Evolutionary conservation across 2,113 vertebrate species (phyloP), one percentile per base, ranked within the genome.

Genomic region (Oxyura jamaicensis): DNA sequence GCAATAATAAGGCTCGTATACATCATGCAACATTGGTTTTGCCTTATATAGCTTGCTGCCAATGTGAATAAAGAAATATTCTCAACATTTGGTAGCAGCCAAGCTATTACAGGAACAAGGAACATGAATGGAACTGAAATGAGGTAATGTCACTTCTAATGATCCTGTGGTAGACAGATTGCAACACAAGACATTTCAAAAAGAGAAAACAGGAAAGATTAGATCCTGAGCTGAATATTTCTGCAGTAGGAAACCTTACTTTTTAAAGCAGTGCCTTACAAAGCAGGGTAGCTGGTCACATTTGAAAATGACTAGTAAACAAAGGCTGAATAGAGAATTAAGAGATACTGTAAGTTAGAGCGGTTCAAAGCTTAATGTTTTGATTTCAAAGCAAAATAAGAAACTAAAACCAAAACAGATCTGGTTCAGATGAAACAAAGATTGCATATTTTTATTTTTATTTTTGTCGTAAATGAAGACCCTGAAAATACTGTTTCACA

Each of bases 361-460:
- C 10, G 55, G 39, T 15, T 13, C 14, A 41, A 23, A 82, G 8
- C 10, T 19, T 20, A 29, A 0, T 44, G 10, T 65, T 84, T 33
- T 35, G 6, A 16, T 73, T 25, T 25, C 19, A 6, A 67, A 35
- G 11, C 4, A 4, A 41, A 80, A 18, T 1, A 28, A 52, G 52
- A 65, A 8, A 13, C 3, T 2, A 1, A 56, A 65, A 83, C 13
- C 8, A 71, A 21, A 18, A 11, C 36, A 8, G 35, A 8, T 35
- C 20, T 10, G 13, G 6, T 18, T 36, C 36, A 7, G 26, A 6
- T 20, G 52, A 25, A 29, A 44, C 22, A 44, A 18, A 36, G 4
- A 10, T 17, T 3, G 1, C 0, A 1, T 3, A 9, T 29, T 39
- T 22, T 50, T 23, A 23, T 50, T 50, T 23, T 50, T 25, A 23